Evolutionary conservation across 37 sponge, comb jelly and placozoan genomes (phyloP), one percentile per base, ranked within the genome.

Genomic region (Crambe crambe): DNA sequence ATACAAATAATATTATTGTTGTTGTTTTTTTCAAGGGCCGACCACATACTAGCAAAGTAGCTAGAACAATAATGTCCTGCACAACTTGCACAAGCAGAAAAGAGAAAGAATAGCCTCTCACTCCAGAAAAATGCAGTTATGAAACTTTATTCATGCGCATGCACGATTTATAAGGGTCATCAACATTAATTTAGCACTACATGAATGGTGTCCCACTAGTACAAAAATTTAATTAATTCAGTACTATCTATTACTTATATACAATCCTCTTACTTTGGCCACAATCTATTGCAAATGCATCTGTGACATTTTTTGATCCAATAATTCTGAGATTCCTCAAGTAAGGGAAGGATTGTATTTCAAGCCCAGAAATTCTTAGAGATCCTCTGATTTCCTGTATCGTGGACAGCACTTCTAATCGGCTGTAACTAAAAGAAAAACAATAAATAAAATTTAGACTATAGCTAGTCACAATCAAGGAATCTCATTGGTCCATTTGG

Each of bases 371-470:
- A 30, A 89, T 83, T 0, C 42, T 1, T 30, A 89, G 75, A 21
- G 73, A 51, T 25, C 89, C 89, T 66, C 70, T 31, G 20, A 89
- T 89, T 59, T 89, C 89, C 34, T 73, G 17, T 36, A 89, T 83
- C 20, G 71, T 54, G 22, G 63, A 66, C 27, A 88, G 63, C 1
- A 60, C 66, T 34, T 61, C 56, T 30, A 77, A 40, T 36, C 36
- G 57, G 22, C 59, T 25, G n/a, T n/a, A 27, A 44, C 77, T 84
- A 39, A 10, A 56, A 17, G 22, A 69, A 66, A 32, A 66, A 10
- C 17, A 25, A 58, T 26, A 58, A 30, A 8, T 26, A 62, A 62
- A n/a, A 54, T 18, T 54, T 54, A 54, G 56, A 61, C 29, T 61
- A 29, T 23, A 23, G 25, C 25, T 61, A 61, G 25, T 54, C 17